Base-by-base conservation (phyloP, 2,797 vertebrate species). In the Melanotaenia pygmaea region DNA sequence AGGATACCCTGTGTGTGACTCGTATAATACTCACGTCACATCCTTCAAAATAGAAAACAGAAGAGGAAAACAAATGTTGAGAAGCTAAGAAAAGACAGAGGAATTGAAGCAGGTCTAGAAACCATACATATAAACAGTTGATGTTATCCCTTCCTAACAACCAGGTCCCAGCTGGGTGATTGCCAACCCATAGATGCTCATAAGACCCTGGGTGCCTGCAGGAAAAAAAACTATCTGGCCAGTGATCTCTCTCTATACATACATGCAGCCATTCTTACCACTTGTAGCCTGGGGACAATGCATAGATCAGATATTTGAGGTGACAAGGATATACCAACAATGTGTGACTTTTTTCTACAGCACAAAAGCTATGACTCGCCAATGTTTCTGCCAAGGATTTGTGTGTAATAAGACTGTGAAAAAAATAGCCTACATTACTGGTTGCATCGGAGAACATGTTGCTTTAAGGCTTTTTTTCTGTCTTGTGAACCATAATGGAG, bases 91-190 rank as follows among this genome's bases (percentile, higher is more conserved):
- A 30, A 54, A 80, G 61, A 58, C 56, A 20, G 51, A 59, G 34
- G 30, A 40, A 80, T 70, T 30, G 64, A 72, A 80, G 80, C 81
- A 63, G 45, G 61, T 72, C 60, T 34, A 35, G 47, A 75, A 68
- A 77, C 62, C 69, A 59, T 77, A 77, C 79, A 70, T 80, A 50
- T 79, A 80, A 72, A 70, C 64, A 72, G 70, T 60, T 50, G 73
- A 72, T 81, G 82, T 78, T 64, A 59, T 16, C 40, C 32, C 67
- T 65, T 64, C 77, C 81, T 82, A 67, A 72, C 80, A 50, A 81
- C 65, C 76, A 76, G 11, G 59, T 86, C 86, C 81, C 88, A 80
- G 73, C 67, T 83, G 87, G 70, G 54, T 60, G 51, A 72, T 64
- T 64, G 50, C 69, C 62, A 76, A 60, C 30, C 47, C 67, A 30